Percentiles rank a stretch among this genome's conserved stretches.
Evolutionary conservation across 2,113 vertebrate species (phyloP).

Genomic region (Cisticola juncidis): DNA sequence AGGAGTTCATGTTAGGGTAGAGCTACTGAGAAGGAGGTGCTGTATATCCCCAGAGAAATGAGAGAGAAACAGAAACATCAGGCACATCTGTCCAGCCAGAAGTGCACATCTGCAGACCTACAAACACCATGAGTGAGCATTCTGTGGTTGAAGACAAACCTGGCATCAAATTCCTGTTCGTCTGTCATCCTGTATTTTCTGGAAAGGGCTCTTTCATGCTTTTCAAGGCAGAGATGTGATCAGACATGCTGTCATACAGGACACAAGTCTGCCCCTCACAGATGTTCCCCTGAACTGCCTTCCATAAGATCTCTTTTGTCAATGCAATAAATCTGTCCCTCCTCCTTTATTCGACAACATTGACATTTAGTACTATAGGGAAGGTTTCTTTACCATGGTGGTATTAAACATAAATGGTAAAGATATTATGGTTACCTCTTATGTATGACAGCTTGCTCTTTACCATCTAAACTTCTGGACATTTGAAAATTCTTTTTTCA

Average conservation of each 20-base stretch:
- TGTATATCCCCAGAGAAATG: not conserved
- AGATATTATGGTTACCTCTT: not conserved
- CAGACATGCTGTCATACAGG: not conserved
- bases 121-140: not conserved
- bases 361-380: not conserved
- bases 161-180: fast-evolving
- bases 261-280: not conserved
- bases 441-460: not conserved
- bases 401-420: not conserved
- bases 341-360: not conserved
- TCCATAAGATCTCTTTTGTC: not conserved
- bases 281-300: not conserved
- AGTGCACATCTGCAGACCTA: not conserved
- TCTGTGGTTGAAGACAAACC: not conserved
- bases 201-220: not conserved
- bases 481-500: not conserved
- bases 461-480: not conserved
- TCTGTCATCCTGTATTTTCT: not conserved
- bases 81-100: not conserved
- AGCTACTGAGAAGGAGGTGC: not conserved
- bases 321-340: not conserved
- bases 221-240: not conserved
- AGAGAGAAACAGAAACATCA: not conserved
- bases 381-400: not conserved
- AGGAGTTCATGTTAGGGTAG: not conserved